Conservation (phyloP, 2,888 invertebrate genomes). For the Ochropacha duplaris region DNA sequence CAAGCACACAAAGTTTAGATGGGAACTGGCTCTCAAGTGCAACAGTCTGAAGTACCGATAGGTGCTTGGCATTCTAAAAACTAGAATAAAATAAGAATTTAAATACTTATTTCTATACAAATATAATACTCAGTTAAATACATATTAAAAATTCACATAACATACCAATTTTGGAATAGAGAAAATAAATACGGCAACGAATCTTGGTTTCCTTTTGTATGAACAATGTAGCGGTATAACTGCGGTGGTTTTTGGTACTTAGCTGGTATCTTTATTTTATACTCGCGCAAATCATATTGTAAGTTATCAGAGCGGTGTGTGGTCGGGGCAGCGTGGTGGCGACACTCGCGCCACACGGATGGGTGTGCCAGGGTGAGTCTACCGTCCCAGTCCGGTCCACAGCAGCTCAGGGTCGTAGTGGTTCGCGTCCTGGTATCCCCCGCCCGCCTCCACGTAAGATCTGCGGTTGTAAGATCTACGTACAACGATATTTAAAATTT, state of each 20-base stretch:
- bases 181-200: not conserved
- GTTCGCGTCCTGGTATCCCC: constrained; percentile 83
- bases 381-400: constrained; percentile 85
- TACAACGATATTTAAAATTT: constrained; percentile 65
- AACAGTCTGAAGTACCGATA: too few relatives aligned
- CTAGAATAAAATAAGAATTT: too few relatives aligned
- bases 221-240: not conserved
- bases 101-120: not conserved
- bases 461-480: constrained; percentile 83
- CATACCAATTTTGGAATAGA: not conserved
- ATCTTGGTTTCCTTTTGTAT: not conserved
- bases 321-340: constrained; percentile 3
- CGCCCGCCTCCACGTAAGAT: constrained; percentile 83
- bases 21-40: too few relatives aligned
- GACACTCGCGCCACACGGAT: constrained; percentile 12
- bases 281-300: not conserved
- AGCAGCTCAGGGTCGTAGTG: constrained; percentile 85
- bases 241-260: not conserved
- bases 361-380: constrained; percentile 40
- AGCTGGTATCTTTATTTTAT: not conserved
- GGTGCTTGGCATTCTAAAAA: too few relatives aligned
- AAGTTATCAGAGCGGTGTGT: not conserved
- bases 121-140: not conserved
- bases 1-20: too few relatives aligned
- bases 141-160: not conserved